These are phyloP conservation scores for Darevskia nairensis DNA, from an alignment of 2,797 vertebrate species.

Conservation along the genomic window DNA sequence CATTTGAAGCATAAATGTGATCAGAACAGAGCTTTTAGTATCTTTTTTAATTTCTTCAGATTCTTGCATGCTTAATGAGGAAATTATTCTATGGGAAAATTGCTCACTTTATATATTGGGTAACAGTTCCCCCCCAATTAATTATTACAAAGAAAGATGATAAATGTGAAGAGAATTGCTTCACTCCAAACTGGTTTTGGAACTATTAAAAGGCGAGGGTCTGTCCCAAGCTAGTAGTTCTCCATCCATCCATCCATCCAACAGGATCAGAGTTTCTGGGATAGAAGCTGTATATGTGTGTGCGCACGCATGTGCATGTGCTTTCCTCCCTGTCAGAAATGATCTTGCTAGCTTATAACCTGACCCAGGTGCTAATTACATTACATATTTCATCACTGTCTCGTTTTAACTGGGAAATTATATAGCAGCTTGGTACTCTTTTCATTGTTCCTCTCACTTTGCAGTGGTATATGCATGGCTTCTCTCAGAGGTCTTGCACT, in stretches of 20 bases:
- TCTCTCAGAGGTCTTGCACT: not conserved
- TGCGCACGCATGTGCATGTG: not conserved
- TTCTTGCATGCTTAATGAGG: not conserved
- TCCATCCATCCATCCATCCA: not conserved
- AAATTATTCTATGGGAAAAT: not conserved
- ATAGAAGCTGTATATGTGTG: not conserved
- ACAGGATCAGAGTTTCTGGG: not conserved
- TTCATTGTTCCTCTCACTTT: not conserved
- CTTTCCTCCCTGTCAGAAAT: not conserved
- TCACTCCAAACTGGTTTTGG: not conserved
- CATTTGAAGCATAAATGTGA: not conserved
- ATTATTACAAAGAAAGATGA: not conserved
- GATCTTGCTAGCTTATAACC: not conserved
- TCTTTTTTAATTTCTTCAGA: not conserved
- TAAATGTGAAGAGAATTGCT: not conserved
- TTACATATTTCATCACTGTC: slow-evolving; percentile 13
- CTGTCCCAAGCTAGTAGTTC: not conserved
- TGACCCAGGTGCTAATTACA: not conserved
- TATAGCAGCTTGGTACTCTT: not conserved
- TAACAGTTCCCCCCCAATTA: not conserved
- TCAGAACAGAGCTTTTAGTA: not conserved
- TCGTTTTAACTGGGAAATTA: not conserved
- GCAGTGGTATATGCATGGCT: not conserved
- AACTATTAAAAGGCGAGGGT: not conserved
- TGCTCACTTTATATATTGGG: not conserved